These are phyloP conservation scores for Antechinus stuartii DNA, from an alignment of 2,113 vertebrate genomes.

Conservation along the genomic window DNA sequence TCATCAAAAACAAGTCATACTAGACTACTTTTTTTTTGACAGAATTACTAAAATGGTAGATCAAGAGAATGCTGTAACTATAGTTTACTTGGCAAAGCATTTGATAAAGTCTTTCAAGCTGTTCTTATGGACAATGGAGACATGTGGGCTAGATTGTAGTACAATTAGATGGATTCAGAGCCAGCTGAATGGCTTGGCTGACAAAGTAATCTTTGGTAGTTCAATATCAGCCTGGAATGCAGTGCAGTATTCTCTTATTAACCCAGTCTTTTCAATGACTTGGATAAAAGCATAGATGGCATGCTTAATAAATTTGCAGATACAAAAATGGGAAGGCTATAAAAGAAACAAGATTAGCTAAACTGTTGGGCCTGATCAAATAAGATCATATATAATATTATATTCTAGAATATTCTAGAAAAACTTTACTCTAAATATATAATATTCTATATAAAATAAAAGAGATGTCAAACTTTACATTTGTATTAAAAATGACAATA, in stretches of 20 bases:
- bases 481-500: not conserved
- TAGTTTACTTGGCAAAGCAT: not conserved
- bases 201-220: not conserved
- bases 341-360: not conserved
- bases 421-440: too few relatives aligned
- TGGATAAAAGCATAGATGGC: not conserved
- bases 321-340: not conserved
- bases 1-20: not conserved
- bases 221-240: not conserved
- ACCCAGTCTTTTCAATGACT: not conserved
- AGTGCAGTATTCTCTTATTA: not conserved
- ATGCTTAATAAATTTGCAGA: not conserved
- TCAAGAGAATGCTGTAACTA: not conserved
- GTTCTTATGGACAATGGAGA: not conserved
- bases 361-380: not conserved
- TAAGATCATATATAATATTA: not conserved
- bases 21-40: not conserved
- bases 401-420: too few relatives aligned
- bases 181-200: not conserved
- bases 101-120: not conserved
- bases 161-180: not conserved
- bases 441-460: too few relatives aligned
- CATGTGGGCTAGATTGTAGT: not conserved
- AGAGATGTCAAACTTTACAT: too few relatives aligned
- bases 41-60: not conserved